Conservation (phyloP, 2,113 vertebrate genomes). For the Silurus asotus region DNA sequence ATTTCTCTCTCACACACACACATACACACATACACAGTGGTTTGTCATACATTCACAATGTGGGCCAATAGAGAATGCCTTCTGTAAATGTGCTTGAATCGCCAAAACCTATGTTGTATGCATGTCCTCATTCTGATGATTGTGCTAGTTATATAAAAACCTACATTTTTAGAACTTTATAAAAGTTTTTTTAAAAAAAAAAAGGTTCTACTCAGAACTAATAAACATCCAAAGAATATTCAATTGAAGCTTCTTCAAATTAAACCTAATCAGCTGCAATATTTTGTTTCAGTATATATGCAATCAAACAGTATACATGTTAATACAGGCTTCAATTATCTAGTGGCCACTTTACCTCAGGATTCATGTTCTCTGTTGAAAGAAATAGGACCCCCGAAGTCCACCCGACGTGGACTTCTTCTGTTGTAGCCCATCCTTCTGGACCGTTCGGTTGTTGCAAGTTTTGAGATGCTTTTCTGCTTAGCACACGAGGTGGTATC, state of each 20-base stretch:
- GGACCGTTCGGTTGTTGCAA: background rate
- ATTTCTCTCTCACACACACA: conserved; percentile 21
- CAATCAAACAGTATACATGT: no score
- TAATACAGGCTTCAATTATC: no score
- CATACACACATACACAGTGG: conserved; percentile 19
- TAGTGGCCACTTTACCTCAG: no score
- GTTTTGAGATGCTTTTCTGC: background rate
- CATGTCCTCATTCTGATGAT: background rate
- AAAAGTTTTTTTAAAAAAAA: background rate
- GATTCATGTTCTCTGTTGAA: no score
- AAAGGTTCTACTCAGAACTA: background rate
- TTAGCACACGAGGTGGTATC: background rate
- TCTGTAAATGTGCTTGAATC: background rate
- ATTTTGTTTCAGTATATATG: no score
- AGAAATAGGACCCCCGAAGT: no score
- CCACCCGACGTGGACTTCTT: no score
- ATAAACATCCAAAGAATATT: background rate
- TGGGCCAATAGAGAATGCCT: background rate
- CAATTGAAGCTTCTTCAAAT: background rate
- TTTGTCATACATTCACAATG: conserved; percentile 18
- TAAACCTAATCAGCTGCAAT: background rate
- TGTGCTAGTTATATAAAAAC: no score
- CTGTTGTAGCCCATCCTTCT: background rate
- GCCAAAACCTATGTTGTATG: background rate
- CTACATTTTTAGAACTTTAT: background rate